phyloP scores from a whole-genome alignment of 2,888 invertebrate genomes.

The Tipula vernalis region DNA sequence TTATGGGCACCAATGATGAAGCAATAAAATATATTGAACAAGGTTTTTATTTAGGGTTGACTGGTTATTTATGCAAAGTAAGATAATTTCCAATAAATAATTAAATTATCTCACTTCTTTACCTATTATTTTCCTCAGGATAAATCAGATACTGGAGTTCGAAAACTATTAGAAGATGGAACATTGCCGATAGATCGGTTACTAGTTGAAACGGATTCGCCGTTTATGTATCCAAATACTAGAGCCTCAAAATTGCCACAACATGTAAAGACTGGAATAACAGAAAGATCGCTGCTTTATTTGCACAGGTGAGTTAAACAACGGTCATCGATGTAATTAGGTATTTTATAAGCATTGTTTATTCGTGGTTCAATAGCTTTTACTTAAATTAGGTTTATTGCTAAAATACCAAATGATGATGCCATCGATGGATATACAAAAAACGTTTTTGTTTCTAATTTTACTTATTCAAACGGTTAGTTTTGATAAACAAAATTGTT shows the following conservation, averaged over 20 bases:
- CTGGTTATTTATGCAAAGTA: conserved; percentile 44
- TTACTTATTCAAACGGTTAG: background rate
- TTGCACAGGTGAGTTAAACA: conserved; percentile 28
- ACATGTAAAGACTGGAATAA: conserved; percentile 75
- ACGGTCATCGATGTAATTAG: background rate
- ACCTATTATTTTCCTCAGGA: conserved; percentile 47
- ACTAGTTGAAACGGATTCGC: conserved; percentile 85
- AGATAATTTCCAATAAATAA: background rate
- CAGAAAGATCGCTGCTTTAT: conserved; percentile 54
- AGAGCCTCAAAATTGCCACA: conserved; percentile 82
- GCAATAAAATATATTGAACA: conserved; percentile 70
- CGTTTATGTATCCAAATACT: conserved; percentile 93
- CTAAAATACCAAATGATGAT: background rate
- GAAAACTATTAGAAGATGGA: conserved; percentile 68
- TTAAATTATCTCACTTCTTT: background rate
- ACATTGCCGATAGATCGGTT: conserved; percentile 71
- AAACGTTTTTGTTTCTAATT: background rate
- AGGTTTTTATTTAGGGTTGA: conserved; percentile 76
- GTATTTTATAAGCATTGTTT: background rate
- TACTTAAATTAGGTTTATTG: background rate
- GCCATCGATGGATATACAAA: background rate
- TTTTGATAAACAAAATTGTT: background rate
- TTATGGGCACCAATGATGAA: conserved; percentile 78
- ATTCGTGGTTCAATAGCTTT: background rate
- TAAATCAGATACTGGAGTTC: conserved; percentile 80